Base-by-base conservation (phyloP, 2,797 vertebrate species). In the Falco peregrinus region DNA sequence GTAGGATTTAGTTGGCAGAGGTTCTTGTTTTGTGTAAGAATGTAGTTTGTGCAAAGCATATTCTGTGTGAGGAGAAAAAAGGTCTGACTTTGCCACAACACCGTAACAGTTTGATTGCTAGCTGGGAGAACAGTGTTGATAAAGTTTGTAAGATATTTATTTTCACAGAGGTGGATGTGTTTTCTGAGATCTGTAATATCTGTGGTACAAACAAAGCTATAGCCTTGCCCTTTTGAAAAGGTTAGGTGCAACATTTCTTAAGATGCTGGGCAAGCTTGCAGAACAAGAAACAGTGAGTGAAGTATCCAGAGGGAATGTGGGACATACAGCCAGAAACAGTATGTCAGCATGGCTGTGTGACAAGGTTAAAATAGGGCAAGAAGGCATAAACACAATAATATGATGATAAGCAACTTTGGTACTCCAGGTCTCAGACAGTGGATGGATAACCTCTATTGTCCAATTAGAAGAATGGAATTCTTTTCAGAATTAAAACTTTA, bases 151-250 rank as follows among this genome's bases (percentile, higher is more conserved):
- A 31, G 22, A 31, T 76, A 63, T 43, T 87, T 84, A 35, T 71
- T 65, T 81, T 65, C 54, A 59, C 48, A 64, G 60, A 77, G 11
- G 26, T 37, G 50, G 41, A 43, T 64, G 19, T 89, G 60, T 78
- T 89, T 11, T 83, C 50, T 61, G 53, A 82, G 26, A 16, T 79
- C 85, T 76, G 19, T 69, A 68, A 15, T 87, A 67, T 71, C 56
- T 71, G 41, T 61, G 65, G 22, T 54, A 79, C 76, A 88, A 95
- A 90, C 67, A 73, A 45, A 90, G 47, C 73, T 65, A 37, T 37
- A 84, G 14, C 43, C 39, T 70, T 91, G 56, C 33, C 51, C 63
- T 86, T 92, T 90, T 50, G 35, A 47, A 95, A 96, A 94, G 94
- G 83, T 90, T 85, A 93, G 39, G 48, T 26, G 12, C 54, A 39